Evolutionary conservation across 2,113 vertebrate genomes (phyloP), one percentile per base, ranked within the genome.

Genomic region (Plestiodon gilberti): DNA sequence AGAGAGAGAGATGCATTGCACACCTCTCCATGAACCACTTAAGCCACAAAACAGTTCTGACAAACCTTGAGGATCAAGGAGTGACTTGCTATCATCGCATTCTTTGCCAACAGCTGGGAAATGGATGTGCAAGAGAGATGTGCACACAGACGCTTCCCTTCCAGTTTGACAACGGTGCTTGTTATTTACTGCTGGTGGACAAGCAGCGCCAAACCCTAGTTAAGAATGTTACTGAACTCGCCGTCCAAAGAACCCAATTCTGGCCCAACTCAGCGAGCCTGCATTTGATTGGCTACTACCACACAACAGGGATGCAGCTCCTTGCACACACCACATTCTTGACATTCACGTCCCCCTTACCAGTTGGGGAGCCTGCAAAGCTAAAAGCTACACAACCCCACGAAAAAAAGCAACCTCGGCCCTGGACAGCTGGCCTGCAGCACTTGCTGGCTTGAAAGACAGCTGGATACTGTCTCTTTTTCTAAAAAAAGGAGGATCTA

Each of bases 31-130:
- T 83, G 74, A 55, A 76, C 65, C 75, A 83, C 91, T 92, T 83
- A 86, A 85, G 82, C 25, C 87, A 94, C 92, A 71, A 85, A 93
- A 89, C 90, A 55, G 88, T 83, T 87, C 89, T 84, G 57, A 4
- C 67, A 87, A 93, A 88, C 18, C 93, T 90, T 85, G 15, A 2
- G 11, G 75, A 88, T 38, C 18, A 81, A 67, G 93, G 88, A 8
- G 43, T 92, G 95, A 95, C 96, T 92, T 85, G 88, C 86, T 91
- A 91, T 88, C 90, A 90, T 93, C 92, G 86, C 84, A 69, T 96
- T 94, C 91, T 94, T 90, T 74, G 89, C 89, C 94, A 94, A 92
- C 96, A 95, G 95, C 95, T 96, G 94, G 94, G 92, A 83, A 91
- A 23, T 52, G 52, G 88, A 93, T 86, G 81, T 52, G 87, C 70